Percentiles rank a stretch among this genome's conserved stretches.
phyloP scores from a whole-genome alignment of 2,888 invertebrate species.

The Poecilobothrus nobilitatus region DNA sequence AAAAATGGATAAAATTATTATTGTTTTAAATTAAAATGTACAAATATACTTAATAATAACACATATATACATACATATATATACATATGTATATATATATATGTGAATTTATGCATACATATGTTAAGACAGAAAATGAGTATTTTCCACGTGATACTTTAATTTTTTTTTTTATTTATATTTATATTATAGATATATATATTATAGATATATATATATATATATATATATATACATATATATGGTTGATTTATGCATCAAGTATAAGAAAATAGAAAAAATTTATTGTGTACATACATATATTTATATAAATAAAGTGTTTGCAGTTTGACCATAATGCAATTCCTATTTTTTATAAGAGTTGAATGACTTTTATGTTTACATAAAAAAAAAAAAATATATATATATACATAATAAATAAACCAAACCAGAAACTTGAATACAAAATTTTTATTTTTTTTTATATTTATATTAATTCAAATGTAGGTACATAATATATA shows the following conservation, averaged over 20 bases:
- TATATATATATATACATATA: neutral
- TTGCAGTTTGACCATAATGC: slow-evolving; percentile 3
- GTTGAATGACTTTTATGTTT: slow-evolving; percentile 1
- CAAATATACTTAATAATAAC: no score
- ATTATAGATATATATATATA: neutral
- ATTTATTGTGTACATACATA: no score
- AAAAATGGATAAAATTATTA: no score
- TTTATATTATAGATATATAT: neutral
- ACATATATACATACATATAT: neutral
- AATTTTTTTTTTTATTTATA: neutral
- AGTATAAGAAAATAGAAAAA: no score
- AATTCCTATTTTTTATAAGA: neutral
- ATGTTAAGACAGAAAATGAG: neutral
- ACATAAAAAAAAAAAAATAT: neutral
- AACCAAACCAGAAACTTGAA: neutral
- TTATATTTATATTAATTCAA: no score
- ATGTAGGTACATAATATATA: neutral
- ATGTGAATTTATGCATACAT: neutral
- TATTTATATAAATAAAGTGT: neutral
- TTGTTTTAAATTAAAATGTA: no score
- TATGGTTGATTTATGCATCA: no score
- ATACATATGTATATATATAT: neutral
- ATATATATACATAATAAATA: neutral
- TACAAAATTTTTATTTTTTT: neutral
- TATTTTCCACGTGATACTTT: neutral